Base-by-base conservation (phyloP, 64 coral and sea anemone genomes). In the Orbicella faveolata region DNA sequence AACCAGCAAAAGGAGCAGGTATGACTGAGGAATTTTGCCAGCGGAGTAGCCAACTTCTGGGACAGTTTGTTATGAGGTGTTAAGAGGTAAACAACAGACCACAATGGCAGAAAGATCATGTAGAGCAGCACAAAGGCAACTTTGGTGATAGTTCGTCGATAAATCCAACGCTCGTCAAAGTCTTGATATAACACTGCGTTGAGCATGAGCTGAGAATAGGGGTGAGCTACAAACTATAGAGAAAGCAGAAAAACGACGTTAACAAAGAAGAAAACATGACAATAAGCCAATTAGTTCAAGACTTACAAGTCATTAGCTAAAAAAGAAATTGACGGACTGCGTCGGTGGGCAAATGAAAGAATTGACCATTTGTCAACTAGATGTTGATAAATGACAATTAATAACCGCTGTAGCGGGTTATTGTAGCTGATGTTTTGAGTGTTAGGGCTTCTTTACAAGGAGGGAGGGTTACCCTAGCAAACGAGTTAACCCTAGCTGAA, bases 181-280 rank as follows among this genome's bases (percentile, higher is more conserved):
- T 78, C 76, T 63, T 55, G 75, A 57, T 89, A 89, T 7, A 89
- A 33, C 17, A 89, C 88, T 13, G 88, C 63, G 26, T 89, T 89
- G 36, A 89, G 77, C 88, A 89, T 89, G 1, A 89, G 76, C 66
- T 89, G 88, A 19, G 61, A 69, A 18, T 89, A 89, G 10, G 88
- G 88, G 34, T 89, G 88, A 79, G 88, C 88, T 34, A 89, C 88
- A 36, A 89, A 89, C 88, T 89, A 25, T 17, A 67, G 19, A 41
- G 20, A 89, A 52, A 79, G 44, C 12, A 34, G 7, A 88, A 86
- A 18, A 35, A 19, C 2, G 9, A 51, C 23, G 79, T 82, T 48
- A n/a, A 1, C 51, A 1, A 52, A 8, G 26, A 25, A 52, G 10
- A 10, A 53, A 10, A 53, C 9, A 1, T 57, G 54, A 11, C 54